These are phyloP conservation scores for Ormyrus nitidulus DNA, from an alignment of 2,888 invertebrate genomes.

Conservation along the genomic window DNA sequence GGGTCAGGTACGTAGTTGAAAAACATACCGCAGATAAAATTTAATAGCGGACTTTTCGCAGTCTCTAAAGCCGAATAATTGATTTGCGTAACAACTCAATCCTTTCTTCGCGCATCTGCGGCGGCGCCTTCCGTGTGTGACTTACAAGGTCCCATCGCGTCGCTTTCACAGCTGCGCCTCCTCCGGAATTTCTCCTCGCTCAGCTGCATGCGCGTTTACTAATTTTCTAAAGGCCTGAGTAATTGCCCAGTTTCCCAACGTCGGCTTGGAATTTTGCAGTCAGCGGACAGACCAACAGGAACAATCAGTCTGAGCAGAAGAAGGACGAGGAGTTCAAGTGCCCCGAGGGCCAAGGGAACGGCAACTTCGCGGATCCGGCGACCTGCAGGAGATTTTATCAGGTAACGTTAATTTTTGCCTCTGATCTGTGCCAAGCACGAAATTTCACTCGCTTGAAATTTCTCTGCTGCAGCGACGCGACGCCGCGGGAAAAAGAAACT, in stretches of 20 bases:
- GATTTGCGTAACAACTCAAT: too few relatives aligned
- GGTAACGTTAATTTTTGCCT: constrained; percentile 75
- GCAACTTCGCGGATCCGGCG: constrained; percentile 92
- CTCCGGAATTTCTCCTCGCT: constrained; percentile 48
- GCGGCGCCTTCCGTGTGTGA: too few relatives aligned
- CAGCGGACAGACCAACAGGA: constrained; percentile 38
- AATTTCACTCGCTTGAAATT: background rate
- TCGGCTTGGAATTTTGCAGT: constrained; percentile 25
- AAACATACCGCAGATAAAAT: too few relatives aligned
- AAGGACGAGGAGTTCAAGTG: constrained; percentile 84
- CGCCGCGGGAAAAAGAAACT: background rate
- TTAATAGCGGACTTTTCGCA: too few relatives aligned
- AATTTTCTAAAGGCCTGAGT: constrained; percentile 33
- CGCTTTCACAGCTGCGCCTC: constrained; percentile 30
- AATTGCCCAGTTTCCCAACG: background rate
- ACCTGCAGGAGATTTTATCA: constrained; percentile 93
- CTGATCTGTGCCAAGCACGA: too few relatives aligned
- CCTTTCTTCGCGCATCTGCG: too few relatives aligned
- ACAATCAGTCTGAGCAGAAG: constrained; percentile 64
- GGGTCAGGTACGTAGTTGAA: too few relatives aligned
- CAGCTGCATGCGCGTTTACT: background rate
- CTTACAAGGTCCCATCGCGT: constrained; percentile 9
- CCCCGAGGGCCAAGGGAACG: constrained; percentile 89
- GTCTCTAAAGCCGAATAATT: too few relatives aligned
- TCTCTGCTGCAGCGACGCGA: background rate